Evolutionary conservation across 2,888 invertebrate species (phyloP).

Genomic region (Rambutsinella grinnellia): DNA sequence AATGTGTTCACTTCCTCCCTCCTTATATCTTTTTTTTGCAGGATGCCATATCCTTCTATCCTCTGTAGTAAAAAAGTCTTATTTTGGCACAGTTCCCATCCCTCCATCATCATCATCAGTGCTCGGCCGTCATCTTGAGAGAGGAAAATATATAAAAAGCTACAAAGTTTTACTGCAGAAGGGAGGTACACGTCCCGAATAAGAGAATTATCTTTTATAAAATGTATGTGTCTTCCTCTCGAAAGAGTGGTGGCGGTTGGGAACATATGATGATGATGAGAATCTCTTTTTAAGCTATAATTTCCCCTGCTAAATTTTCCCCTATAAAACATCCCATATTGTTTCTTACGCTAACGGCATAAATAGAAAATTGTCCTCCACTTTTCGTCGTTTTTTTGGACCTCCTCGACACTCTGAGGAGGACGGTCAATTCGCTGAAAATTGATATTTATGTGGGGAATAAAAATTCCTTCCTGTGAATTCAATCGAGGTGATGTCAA

Average conservation of each 20-base stretch:
- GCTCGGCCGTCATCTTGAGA: slow-evolving; percentile 3
- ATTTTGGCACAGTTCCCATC: slow-evolving; percentile 56
- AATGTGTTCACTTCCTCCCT: background rate
- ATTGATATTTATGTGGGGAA: slow-evolving; percentile 53
- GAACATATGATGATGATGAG: background rate
- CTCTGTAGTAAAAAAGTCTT: slow-evolving; percentile 20
- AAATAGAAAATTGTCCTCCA: too few relatives aligned
- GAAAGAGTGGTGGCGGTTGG: background rate
- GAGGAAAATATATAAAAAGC: slow-evolving; percentile 3
- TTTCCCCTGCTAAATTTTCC: background rate
- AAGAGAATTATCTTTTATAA: background rate
- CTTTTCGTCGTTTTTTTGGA: background rate
- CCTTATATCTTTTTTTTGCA: background rate
- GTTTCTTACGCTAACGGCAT: too few relatives aligned
- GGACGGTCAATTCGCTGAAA: slow-evolving; percentile 12
- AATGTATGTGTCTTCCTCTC: background rate
- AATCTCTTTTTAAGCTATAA: background rate
- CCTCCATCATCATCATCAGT: slow-evolving; percentile 53
- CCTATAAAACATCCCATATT: background rate
- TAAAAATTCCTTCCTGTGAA: too few relatives aligned
- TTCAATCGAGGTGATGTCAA: too few relatives aligned
- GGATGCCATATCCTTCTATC: background rate
- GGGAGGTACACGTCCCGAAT: too few relatives aligned
- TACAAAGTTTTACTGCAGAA: background rate
- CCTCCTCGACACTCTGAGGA: background rate